A percentile compares a stretch with the other conserved stretches of the same genome.
Conservation (phyloP, 2,888 invertebrate species). For the Capitulum mitella region DNA sequence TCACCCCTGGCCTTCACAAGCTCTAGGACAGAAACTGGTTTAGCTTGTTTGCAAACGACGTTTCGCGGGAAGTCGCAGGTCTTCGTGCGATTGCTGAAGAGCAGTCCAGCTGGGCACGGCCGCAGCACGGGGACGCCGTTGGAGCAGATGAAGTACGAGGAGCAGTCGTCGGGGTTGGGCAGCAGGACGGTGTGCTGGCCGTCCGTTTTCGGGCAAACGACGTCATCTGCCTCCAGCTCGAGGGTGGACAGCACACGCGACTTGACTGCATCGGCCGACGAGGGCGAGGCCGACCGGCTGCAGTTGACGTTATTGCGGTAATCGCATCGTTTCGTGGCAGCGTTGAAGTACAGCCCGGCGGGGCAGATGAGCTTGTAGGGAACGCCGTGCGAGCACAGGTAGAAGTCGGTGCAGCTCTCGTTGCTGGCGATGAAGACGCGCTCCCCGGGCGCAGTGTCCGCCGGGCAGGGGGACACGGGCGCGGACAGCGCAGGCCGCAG, state of each 20-base stretch:
- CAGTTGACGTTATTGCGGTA: neutral
- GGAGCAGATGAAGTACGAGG: slow-evolving; percentile 33
- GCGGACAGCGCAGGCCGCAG: neutral
- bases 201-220: neutral
- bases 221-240: neutral
- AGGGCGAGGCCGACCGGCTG: neutral
- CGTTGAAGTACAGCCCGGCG: neutral
- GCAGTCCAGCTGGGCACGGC: neutral
- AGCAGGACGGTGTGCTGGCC: neutral
- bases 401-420: neutral
- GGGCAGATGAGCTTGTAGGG: neutral
- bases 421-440: neutral
- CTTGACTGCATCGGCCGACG: neutral
- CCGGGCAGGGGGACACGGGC: neutral
- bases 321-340: neutral
- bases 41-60: slow-evolving; percentile 32
- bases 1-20: too few species aligned
- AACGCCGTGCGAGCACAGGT: slow-evolving; percentile 12
- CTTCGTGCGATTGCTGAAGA: neutral
- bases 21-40: too few species aligned
- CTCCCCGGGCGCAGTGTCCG: neutral
- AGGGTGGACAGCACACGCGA: neutral
- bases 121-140: slow-evolving; percentile 32
- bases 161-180: slow-evolving; percentile 34
- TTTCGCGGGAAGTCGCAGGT: slow-evolving; percentile 25